These are phyloP conservation scores for Amblyteles armatorius DNA, from an alignment of 2,888 invertebrate species.

Conservation along the genomic window DNA sequence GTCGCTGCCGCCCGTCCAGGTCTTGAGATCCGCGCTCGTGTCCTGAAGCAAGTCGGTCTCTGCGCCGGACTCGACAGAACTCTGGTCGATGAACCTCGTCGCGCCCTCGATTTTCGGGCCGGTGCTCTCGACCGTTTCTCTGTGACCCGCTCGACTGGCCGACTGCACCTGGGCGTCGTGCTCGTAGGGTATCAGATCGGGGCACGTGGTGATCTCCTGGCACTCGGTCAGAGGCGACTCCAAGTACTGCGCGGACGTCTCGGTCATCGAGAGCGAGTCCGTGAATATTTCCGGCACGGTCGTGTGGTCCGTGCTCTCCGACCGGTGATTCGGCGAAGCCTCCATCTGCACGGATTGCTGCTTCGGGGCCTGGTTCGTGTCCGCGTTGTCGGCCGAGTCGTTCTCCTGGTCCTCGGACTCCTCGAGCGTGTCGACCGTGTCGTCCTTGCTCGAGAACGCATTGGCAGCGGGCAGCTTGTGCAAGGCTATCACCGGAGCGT, in stretches of 20 bases:
- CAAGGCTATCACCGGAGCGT: slow-evolving; percentile 93
- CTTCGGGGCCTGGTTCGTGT: slow-evolving; percentile 23
- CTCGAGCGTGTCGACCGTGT: slow-evolving; percentile 92
- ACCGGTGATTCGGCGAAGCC: slow-evolving; percentile 79
- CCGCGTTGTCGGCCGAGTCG: slow-evolving; percentile 42
- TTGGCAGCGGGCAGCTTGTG: slow-evolving; percentile 93
- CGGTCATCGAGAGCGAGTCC: slow-evolving; percentile 81
- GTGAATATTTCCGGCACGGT: slow-evolving; percentile 80
- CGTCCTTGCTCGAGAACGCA: slow-evolving; percentile 95
- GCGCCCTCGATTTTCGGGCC: slow-evolving; percentile 74
- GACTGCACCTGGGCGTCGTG: slow-evolving; percentile 71
- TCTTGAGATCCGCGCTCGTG: slow-evolving; percentile 58
- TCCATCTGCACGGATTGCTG: slow-evolving; percentile 74
- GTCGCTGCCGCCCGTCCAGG: slow-evolving; percentile 53
- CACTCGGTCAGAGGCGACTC: slow-evolving; percentile 82
- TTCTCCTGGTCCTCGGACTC: slow-evolving; percentile 85
- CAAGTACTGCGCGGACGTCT: slow-evolving; percentile 81
- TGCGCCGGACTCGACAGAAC: slow-evolving; percentile 80
- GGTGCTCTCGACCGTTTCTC: slow-evolving; percentile 43
- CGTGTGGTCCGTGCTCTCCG: slow-evolving; percentile 81
- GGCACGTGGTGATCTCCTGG: slow-evolving; percentile 78
- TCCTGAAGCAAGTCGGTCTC: slow-evolving; percentile 74
- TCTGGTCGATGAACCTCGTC: slow-evolving; percentile 82
- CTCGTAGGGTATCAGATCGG: slow-evolving; percentile 80
- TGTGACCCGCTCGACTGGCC: slow-evolving; percentile 17